Base-by-base conservation (phyloP, 1,140 invertebrate genomes). In the Pantala flavescens region DNA sequence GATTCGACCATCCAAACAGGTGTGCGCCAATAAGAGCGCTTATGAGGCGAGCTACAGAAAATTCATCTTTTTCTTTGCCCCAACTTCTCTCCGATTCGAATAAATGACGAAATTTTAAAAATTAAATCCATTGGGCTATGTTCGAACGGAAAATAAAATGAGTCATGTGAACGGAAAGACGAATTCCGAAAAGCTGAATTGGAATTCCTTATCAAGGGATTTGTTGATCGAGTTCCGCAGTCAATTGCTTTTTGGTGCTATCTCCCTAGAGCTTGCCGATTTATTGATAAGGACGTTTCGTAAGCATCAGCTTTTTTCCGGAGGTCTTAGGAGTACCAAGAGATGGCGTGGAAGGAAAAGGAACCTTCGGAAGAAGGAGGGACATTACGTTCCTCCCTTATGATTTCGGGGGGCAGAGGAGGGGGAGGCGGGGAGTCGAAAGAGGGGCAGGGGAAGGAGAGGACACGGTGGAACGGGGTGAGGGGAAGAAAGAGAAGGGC, bases 381-480 rank as follows among this genome's bases (percentile, higher is more conserved):
- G 49, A 21, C 14, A 63, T 63, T 63, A 63, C n/a, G n/a, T 19
- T 16, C n/a, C 49, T 63, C 72, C 80, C 81, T 28, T 78, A 79
- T 76, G 81, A 81, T 82, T 72, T 74, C 76, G 78, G 79, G 79
- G 80, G 77, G 77, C 77, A 79, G 78, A 78, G 78, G 77, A 79
- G 76, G 78, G 77, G 78, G 77, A 74, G 76, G 77, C 76, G 78
- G 79, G 74, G 78, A 76, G 73, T 76, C 77, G 77, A 79, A 78
- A 77, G 78, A 78, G 76, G 74, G 72, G 79, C 77, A 77, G n/a
- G 73, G 55, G 21, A 23, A 28, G 55, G 14, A 23, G 55, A 24
- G 43, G 73, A 21, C 21, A 70, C 19, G 43, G 24, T 19, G 49
- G 49, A 63, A 63, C 5, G 49, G 49, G 14, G 12, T 3, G 49